Percentiles rank a stretch among this genome's conserved stretches.
phyloP scores from a whole-genome alignment of 2,888 invertebrate genomes.

The Cheiracanthium punctorium region DNA sequence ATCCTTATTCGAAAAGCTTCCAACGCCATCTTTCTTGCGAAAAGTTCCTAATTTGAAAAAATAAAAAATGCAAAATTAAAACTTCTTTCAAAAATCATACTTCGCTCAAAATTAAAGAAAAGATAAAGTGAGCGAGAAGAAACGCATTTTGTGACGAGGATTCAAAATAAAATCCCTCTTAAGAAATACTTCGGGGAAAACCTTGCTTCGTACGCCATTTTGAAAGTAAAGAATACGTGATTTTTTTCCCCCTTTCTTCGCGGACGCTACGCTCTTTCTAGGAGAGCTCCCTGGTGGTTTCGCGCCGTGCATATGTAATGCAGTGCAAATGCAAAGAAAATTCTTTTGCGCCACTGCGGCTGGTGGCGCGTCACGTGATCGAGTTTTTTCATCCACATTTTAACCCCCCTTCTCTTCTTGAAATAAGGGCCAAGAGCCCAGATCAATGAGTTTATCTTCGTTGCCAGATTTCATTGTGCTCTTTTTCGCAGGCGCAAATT shows the following conservation, averaged over 20 bases:
- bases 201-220: not conserved
- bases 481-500: conserved; percentile 16
- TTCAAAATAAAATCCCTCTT: not conserved
- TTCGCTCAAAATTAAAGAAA: too few relatives aligned
- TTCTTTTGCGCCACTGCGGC: conserved; percentile 59
- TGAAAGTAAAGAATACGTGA: not conserved
- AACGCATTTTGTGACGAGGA: not conserved
- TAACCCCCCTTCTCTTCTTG: conserved; percentile 18
- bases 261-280: not conserved
- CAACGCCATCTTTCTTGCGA: too few relatives aligned
- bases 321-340: conserved; percentile 48
- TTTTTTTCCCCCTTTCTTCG: not conserved
- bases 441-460: conserved; percentile 58
- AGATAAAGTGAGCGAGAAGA: too few relatives aligned
- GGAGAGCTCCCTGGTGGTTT: not conserved
- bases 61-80: too few relatives aligned
- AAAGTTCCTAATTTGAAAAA: too few relatives aligned
- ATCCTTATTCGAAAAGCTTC: too few relatives aligned
- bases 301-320: conserved; percentile 10
- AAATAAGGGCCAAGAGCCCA: conserved; percentile 60
- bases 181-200: not conserved
- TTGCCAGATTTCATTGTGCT: conserved; percentile 50
- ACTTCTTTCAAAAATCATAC: too few relatives aligned
- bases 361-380: conserved; percentile 47
- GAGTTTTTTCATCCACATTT: conserved; percentile 14